Evolutionary conservation across 2,888 invertebrate species (phyloP).

Genomic region (Ennomos fuscantarius): DNA sequence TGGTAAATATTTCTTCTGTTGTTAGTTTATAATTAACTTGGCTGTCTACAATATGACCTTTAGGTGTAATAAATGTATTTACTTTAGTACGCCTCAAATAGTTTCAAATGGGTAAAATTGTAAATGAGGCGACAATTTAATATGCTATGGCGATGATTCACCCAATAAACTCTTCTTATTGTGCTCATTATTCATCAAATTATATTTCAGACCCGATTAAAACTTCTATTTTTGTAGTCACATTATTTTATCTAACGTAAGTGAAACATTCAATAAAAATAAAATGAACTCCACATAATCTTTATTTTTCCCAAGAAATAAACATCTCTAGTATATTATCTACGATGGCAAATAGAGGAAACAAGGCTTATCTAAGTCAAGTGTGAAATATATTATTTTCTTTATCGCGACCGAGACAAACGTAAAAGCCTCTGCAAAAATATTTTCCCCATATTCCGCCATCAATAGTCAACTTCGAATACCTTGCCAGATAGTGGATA

Average conservation of each 20-base stretch:
- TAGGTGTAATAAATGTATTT: too few relatives aligned
- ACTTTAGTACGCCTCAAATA: slow-evolving; percentile 40
- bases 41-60: too few relatives aligned
- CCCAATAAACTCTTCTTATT: too few relatives aligned
- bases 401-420: slow-evolving; percentile 31
- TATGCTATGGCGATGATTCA: too few relatives aligned
- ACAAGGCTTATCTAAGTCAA: slow-evolving; percentile 31
- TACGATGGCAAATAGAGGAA: slow-evolving; percentile 27
- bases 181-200: too few relatives aligned
- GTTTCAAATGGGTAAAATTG: slow-evolving; percentile 18
- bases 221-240: too few relatives aligned
- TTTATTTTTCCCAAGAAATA: slow-evolving; percentile 14
- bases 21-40: too few relatives aligned
- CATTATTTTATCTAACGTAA: background rate
- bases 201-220: too few relatives aligned
- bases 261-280: background rate
- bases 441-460: slow-evolving; percentile 50
- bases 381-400: slow-evolving; percentile 30
- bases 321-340: slow-evolving; percentile 12
- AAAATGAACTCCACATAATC: background rate
- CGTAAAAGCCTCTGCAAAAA: slow-evolving; percentile 48
- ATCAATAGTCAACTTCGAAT: slow-evolving; percentile 55
- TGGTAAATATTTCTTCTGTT: background rate
- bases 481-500: slow-evolving; percentile 64
- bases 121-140: slow-evolving; percentile 1